Evolutionary conservation across 2,888 invertebrate species (phyloP).

Genomic region (Calliopum simillimum): DNA sequence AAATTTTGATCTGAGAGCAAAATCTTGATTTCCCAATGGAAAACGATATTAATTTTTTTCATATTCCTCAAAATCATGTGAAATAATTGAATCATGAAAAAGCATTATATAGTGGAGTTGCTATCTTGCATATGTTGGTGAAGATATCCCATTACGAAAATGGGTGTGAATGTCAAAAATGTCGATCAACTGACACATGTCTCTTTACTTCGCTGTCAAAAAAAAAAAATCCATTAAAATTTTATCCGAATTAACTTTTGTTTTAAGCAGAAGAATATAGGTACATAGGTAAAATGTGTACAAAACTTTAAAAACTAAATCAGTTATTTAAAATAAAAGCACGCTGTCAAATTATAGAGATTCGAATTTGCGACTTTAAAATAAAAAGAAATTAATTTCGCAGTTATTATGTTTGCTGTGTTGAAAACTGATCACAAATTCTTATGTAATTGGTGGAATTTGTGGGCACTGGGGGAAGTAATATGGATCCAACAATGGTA

Average conservation of each 20-base stretch:
- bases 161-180: no score
- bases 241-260: conserved; percentile 40
- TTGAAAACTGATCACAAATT: background rate
- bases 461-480: conserved; percentile 28
- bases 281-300: conserved; percentile 37
- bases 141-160: no score
- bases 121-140: no score
- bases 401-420: background rate
- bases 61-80: no score
- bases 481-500: no score
- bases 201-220: conserved; percentile 38
- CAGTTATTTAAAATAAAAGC: background rate
- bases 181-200: no score
- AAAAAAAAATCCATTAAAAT: conserved; percentile 32
- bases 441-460: conserved; percentile 48
- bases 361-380: background rate
- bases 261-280: conserved; percentile 40
- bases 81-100: no score
- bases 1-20: no score
- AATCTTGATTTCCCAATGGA: no score
- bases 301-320: background rate
- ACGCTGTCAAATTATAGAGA: background rate
- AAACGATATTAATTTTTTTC: no score
- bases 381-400: background rate
- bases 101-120: no score